Conservation (phyloP, 2,797 vertebrate genomes). For the Myotis daubentonii region DNA sequence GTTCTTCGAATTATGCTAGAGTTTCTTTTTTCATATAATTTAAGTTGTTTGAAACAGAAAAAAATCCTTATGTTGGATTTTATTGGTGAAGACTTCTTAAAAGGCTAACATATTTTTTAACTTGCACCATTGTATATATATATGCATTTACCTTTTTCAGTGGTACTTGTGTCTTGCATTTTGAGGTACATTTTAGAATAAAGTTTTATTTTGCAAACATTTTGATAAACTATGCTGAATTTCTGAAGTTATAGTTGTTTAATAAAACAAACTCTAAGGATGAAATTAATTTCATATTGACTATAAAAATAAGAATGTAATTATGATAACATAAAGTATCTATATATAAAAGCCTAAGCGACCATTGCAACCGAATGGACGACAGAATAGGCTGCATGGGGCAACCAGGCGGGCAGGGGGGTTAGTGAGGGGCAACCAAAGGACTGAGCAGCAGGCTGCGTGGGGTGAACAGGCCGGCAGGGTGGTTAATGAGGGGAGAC, state of each 20-base stretch:
- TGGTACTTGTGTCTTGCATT: slow-evolving; percentile 82
- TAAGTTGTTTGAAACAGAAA: slow-evolving; percentile 84
- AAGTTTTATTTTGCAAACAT: slow-evolving; percentile 83
- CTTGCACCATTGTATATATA: slow-evolving; percentile 82
- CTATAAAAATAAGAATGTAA: slow-evolving; percentile 5
- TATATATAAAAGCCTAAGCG: too few species aligned
- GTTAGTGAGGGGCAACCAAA: too few species aligned
- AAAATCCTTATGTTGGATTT: slow-evolving; percentile 83
- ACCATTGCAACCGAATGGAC: too few species aligned
- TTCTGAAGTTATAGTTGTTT: slow-evolving; percentile 66
- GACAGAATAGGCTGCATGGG: too few species aligned
- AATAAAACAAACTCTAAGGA: neutral
- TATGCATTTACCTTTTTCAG: slow-evolving; percentile 83
- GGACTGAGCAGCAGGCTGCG: too few species aligned
- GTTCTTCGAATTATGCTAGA: slow-evolving; percentile 83
- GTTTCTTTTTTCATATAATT: slow-evolving; percentile 81
- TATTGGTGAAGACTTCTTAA: slow-evolving; percentile 84
- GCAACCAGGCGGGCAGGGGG: too few species aligned
- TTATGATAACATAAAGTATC: neutral
- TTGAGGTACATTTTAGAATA: slow-evolving; percentile 85
- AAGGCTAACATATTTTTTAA: slow-evolving; percentile 84
- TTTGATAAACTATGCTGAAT: slow-evolving; percentile 68
- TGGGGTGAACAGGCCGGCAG: too few species aligned
- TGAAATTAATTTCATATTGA: slow-evolving; percentile 38
- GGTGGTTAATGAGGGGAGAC: too few species aligned